A percentile compares a stretch with the other conserved stretches of the same genome.
Evolutionary conservation across 2,797 vertebrate genomes (phyloP).

Genomic region (Tenualosa ilisha): DNA sequence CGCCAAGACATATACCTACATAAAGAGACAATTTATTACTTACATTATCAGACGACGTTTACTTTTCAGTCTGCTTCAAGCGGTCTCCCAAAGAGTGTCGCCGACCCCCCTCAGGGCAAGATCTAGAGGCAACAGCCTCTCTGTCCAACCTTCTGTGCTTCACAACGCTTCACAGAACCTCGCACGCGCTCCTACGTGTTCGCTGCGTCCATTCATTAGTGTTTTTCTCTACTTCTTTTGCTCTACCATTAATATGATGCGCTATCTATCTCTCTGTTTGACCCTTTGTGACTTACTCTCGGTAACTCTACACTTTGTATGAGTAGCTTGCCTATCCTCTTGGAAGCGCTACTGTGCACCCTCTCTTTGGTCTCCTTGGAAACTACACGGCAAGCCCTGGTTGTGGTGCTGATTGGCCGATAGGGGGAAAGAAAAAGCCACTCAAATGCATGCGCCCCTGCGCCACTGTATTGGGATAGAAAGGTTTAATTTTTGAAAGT

Average conservation of each 20-base stretch:
- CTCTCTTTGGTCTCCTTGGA: slow-evolving; percentile 62
- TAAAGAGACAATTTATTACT: background rate
- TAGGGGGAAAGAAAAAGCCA: slow-evolving; percentile 43
- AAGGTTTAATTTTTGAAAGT: background rate
- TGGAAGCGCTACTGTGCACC: slow-evolving; percentile 23
- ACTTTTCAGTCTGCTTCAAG: background rate
- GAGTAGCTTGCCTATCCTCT: background rate
- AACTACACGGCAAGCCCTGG: slow-evolving; percentile 48
- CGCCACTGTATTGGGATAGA: background rate
- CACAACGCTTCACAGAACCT: background rate
- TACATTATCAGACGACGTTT: background rate
- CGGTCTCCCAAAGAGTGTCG: background rate
- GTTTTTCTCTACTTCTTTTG: background rate
- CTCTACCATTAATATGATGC: background rate
- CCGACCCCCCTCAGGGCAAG: background rate
- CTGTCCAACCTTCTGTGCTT: background rate
- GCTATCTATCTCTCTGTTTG: background rate
- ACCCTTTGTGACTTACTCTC: background rate
- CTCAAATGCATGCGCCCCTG: background rate
- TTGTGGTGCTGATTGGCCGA: slow-evolving; percentile 56
- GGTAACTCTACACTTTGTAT: slow-evolving; percentile 16
- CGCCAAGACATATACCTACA: background rate
- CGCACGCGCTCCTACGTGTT: background rate
- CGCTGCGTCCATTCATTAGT: background rate
- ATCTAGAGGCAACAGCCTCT: background rate